Evolutionary conservation across 2,797 vertebrate genomes (phyloP).

Genomic region (Myripristis jacobus): DNA sequence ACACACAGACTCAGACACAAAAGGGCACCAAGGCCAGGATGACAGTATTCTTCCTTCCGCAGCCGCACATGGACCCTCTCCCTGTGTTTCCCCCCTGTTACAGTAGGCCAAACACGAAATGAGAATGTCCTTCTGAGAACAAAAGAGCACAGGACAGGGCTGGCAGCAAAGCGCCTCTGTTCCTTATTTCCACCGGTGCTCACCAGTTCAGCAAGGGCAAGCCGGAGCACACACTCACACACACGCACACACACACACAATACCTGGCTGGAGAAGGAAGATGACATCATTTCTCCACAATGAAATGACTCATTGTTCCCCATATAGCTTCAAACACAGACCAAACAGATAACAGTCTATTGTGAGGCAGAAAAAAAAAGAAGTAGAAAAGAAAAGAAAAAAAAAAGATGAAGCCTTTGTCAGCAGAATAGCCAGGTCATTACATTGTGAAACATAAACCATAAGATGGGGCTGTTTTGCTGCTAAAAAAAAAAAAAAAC

Average conservation of each 20-base stretch:
- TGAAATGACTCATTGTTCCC: slow-evolving; percentile 71
- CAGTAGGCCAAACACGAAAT: neutral
- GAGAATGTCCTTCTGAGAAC: slow-evolving; percentile 56
- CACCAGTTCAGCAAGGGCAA: slow-evolving; percentile 56
- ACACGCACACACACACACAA: slow-evolving; percentile 44
- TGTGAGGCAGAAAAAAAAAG: slow-evolving; percentile 2
- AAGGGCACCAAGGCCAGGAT: neutral
- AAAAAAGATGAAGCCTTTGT: slow-evolving; percentile 50
- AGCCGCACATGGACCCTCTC: slow-evolving; percentile 16
- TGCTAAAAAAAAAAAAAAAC: too few relatives aligned
- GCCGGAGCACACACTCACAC: slow-evolving; percentile 28
- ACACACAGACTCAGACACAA: slow-evolving; percentile 1
- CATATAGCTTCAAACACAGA: slow-evolving; percentile 64
- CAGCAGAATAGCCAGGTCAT: slow-evolving; percentile 47
- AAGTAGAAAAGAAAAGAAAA: slow-evolving; percentile 1
- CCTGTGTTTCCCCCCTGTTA: slow-evolving; percentile 35
- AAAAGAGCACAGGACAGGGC: slow-evolving; percentile 61
- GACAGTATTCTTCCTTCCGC: slow-evolving; percentile 27
- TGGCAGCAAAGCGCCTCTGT: slow-evolving; percentile 44
- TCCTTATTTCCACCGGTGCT: slow-evolving; percentile 54
- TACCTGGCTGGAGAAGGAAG: slow-evolving; percentile 59
- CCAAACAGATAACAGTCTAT: slow-evolving; percentile 8
- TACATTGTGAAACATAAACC: slow-evolving; percentile 45
- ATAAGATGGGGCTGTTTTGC: neutral
- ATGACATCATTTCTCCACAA: slow-evolving; percentile 75